Evolutionary conservation across 1,140 invertebrate genomes (phyloP).

Genomic region (Mactra quadrangularis): DNA sequence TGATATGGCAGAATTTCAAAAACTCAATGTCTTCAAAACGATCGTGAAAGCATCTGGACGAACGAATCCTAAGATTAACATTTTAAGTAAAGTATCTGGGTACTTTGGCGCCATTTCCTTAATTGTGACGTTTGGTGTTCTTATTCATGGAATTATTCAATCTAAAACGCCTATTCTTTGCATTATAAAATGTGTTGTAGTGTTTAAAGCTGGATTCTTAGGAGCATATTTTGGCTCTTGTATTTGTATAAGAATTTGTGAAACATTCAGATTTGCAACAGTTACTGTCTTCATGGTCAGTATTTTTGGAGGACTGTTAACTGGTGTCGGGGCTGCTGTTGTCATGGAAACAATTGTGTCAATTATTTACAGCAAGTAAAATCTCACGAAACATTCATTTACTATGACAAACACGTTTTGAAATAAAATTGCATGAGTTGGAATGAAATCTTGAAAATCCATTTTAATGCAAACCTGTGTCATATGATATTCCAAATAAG

Average conservation of each 20-base stretch:
- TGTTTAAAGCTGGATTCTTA: not conserved
- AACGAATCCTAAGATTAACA: slow-evolving; percentile 25
- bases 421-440: too few species aligned
- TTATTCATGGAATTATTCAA: not conserved
- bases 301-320: not conserved
- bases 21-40: slow-evolving; percentile 10
- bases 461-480: too few species aligned
- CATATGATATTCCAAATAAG: too few species aligned
- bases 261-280: not conserved
- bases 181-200: not conserved
- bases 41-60: slow-evolving; percentile 23
- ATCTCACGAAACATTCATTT: too few species aligned
- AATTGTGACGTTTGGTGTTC: slow-evolving; percentile 9
- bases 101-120: slow-evolving; percentile 10
- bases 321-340: not conserved
- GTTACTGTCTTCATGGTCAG: not conserved
- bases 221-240: slow-evolving; percentile 24
- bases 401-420: too few species aligned
- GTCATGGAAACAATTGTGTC: not conserved
- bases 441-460: too few species aligned
- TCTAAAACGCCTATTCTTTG: not conserved
- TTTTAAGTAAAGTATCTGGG: slow-evolving; percentile 21
- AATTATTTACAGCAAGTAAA: too few species aligned
- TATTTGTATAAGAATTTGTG: not conserved
- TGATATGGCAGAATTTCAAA: not conserved